phyloP scores from a whole-genome alignment of 1,140 invertebrate genomes.

The Oncopodura yosiiana region DNA sequence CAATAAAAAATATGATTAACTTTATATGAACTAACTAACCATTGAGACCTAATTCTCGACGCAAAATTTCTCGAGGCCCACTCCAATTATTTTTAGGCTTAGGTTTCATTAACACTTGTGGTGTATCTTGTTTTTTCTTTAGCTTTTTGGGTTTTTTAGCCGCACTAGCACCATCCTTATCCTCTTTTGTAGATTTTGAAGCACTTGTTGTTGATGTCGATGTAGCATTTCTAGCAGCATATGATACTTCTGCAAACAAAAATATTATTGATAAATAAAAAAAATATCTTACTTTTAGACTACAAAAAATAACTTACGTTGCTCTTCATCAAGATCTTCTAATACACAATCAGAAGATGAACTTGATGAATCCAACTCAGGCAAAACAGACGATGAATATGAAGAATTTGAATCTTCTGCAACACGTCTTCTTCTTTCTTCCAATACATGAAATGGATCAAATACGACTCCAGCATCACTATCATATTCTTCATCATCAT shows the following conservation, averaged over 20 bases:
- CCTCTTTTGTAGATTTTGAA: not conserved
- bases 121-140: constrained; percentile 20
- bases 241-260: not conserved
- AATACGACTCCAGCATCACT: not conserved
- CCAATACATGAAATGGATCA: too few relatives aligned
- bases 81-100: constrained; percentile 30
- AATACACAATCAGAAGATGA: constrained; percentile 26
- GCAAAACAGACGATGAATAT: constrained; percentile 1
- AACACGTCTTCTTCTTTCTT: not conserved
- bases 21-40: not conserved
- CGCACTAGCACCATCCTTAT: not conserved
- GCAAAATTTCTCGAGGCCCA: constrained; percentile 27
- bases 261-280: not conserved
- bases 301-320: not conserved
- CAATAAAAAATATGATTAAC: too few relatives aligned
- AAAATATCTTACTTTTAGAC: not conserved
- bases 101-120: constrained; percentile 24
- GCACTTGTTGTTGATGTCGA: not conserved
- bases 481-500: not conserved
- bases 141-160: constrained; percentile 8
- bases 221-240: not conserved
- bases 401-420: not conserved
- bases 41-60: constrained; percentile 25
- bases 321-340: constrained; percentile 27
- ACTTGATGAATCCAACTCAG: not conserved